These are phyloP conservation scores for Pterocles burchelli DNA, from an alignment of 2,113 vertebrate species.

Conservation along the genomic window DNA sequence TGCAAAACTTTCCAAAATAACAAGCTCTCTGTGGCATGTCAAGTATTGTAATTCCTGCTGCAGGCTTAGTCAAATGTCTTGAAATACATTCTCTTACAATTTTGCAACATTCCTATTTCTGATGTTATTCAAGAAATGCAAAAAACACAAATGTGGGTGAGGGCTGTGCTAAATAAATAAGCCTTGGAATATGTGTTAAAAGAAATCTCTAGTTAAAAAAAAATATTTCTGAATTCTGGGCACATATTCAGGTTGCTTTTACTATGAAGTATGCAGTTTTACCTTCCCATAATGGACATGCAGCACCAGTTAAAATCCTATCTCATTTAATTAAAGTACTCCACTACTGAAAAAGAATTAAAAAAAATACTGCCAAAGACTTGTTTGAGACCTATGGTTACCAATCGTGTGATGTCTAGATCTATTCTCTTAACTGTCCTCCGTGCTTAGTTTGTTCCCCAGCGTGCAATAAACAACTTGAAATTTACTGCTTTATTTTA, in stretches of 20 bases:
- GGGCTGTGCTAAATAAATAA: background rate
- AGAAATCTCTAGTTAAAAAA: background rate
- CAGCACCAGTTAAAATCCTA: background rate
- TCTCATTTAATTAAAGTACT: background rate
- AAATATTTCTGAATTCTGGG: background rate
- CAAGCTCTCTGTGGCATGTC: background rate
- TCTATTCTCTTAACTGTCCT: background rate
- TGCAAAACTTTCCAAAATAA: background rate
- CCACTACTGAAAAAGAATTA: background rate
- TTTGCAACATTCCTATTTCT: background rate
- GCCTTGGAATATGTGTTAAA: background rate
- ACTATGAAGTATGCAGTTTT: background rate
- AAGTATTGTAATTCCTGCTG: background rate
- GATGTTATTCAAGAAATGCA: background rate
- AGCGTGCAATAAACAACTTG: background rate
- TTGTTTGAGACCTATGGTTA: background rate
- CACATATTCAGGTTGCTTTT: background rate
- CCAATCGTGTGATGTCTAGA: background rate
- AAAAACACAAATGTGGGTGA: background rate
- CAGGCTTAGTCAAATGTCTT: background rate
- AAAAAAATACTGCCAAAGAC: background rate
- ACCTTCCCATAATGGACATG: fast-evolving
- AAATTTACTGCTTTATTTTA: background rate
- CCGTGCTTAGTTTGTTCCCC: background rate
- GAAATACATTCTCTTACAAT: background rate